Evolutionary conservation across 2,888 invertebrate species (phyloP).

Genomic region (Mactromeris polynyma): DNA sequence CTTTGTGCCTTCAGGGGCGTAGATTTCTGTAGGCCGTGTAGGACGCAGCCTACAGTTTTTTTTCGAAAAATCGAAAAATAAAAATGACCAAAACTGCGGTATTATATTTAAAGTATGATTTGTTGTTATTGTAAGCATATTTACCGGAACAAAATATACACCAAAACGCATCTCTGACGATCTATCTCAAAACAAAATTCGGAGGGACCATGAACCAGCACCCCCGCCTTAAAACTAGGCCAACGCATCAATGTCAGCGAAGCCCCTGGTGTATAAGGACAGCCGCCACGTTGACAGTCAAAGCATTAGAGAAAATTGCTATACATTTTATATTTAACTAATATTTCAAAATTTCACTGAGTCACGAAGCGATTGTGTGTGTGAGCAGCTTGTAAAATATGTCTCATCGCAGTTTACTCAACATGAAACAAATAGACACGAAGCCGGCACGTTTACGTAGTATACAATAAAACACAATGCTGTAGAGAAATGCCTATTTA

Average conservation of each 20-base stretch:
- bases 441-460: neutral
- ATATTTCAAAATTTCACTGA: neutral
- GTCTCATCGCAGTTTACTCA: neutral
- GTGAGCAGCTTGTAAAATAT: neutral
- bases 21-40: no score
- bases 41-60: no score
- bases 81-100: no score
- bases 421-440: constrained; percentile 3
- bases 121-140: no score
- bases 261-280: neutral
- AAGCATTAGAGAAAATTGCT: neutral
- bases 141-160: no score
- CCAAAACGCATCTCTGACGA: no score
- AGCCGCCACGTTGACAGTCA: neutral
- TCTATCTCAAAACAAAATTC: neutral
- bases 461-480: neutral
- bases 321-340: neutral
- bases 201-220: neutral
- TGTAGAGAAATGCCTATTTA: neutral
- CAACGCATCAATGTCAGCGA: no score
- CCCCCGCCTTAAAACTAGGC: neutral
- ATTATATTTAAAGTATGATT: no score
- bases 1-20: no score
- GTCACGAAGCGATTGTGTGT: neutral
- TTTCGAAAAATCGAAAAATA: no score